Percentiles rank a stretch among this genome's conserved stretches.
Evolutionary conservation across 2,113 vertebrate genomes (phyloP).

Genomic region (Hymenochirus boettgeri): DNA sequence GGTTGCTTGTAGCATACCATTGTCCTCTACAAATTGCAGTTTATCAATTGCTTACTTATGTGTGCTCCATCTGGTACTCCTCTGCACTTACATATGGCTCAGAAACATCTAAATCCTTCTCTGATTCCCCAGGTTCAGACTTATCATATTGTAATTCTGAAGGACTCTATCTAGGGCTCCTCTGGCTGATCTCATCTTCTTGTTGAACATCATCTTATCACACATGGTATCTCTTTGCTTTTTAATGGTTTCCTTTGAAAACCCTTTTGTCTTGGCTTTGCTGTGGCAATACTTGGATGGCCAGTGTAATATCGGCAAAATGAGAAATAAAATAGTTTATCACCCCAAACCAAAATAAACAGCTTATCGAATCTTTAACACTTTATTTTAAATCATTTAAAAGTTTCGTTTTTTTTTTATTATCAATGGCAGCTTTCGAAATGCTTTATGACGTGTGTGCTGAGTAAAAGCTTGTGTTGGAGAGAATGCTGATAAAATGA

Average conservation of each 20-base stretch:
- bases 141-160: slow-evolving; percentile 45
- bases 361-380: no score
- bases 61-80: slow-evolving; percentile 91
- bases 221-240: slow-evolving; percentile 73
- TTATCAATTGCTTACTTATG: slow-evolving; percentile 93
- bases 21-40: slow-evolving; percentile 76
- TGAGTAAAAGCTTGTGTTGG: no score
- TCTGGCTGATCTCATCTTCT: slow-evolving; percentile 48
- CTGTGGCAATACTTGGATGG: slow-evolving; percentile 73
- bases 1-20: slow-evolving; percentile 66
- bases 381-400: no score
- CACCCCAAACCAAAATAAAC: no score
- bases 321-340: no score
- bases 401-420: no score
- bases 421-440: no score
- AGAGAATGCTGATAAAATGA: no score
- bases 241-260: slow-evolving; percentile 73
- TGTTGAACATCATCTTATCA: slow-evolving; percentile 56
- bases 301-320: slow-evolving; percentile 79
- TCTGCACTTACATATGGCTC: slow-evolving; percentile 56
- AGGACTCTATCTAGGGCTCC: slow-evolving; percentile 53
- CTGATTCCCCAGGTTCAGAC: slow-evolving; percentile 42
- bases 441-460: no score
- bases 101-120: slow-evolving; percentile 49
- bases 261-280: slow-evolving; percentile 83